Evolutionary conservation across 2,888 invertebrate genomes (phyloP).

Genomic region (Spialia ferax): DNA sequence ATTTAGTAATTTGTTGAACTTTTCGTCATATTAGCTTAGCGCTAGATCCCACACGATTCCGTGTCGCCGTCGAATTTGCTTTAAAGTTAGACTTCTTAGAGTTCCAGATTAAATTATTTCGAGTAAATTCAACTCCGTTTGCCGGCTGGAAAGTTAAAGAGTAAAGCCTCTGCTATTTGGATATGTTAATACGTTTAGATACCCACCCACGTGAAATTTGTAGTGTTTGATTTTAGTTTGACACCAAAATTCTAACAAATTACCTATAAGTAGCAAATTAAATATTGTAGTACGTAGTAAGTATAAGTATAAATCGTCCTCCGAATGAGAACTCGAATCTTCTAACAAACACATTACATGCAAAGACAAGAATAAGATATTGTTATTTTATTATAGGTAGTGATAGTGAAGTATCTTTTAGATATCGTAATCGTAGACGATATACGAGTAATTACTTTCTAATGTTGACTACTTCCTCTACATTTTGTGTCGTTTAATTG

Average conservation of each 20-base stretch:
- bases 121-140: constrained; percentile 2
- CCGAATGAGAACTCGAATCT: no score
- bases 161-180: not conserved
- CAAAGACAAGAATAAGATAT: no score
- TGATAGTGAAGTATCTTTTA: not conserved
- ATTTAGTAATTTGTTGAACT: not conserved
- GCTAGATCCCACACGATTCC: no score
- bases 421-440: not conserved
- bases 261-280: no score
- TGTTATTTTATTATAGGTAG: not conserved
- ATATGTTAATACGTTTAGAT: constrained; percentile 13
- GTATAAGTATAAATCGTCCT: no score
- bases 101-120: constrained; percentile 11
- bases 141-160: not conserved
- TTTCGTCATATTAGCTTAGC: not conserved
- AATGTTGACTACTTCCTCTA: no score
- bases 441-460: not conserved
- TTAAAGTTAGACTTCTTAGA: not conserved
- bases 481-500: no score
- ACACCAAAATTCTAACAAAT: not conserved
- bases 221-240: not conserved
- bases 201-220: not conserved
- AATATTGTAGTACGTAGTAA: no score
- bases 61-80: not conserved
- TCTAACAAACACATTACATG: no score